Evolutionary conservation across 2,797 vertebrate genomes (phyloP), one percentile per base, ranked within the genome.

Genomic region (Anabacerthia variegaticeps): DNA sequence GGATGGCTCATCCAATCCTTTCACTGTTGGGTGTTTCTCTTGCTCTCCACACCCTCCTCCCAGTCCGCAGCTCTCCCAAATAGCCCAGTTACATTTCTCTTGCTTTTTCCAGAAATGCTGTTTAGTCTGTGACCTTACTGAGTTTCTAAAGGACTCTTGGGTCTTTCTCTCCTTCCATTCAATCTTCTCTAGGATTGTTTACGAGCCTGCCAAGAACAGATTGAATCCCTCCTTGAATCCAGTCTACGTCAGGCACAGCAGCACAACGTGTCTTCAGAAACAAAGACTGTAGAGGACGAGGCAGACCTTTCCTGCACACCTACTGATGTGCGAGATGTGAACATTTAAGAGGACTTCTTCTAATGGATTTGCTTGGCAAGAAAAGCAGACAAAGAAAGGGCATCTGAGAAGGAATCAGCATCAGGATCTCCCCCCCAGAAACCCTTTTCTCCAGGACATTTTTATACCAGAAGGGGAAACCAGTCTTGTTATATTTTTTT

Each of bases 171-270:
- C 80, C 83, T 85, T 69, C 80, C 82, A 2, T 44, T 85, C 92
- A n/a, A 85, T 86, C 76, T 82, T 55, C 54, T 88, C 27, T 97
- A 99, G 99, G 99, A 99, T 97, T 99, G 99, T 98, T 98, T 99
- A 96, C 98, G 99, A 67, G 99, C 99, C 7, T 99, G 99, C 97
- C 99, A 99, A 98, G 99, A 99, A 97, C 99, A 99, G 98, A 99
- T 99, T 1, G 99, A 99, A 95, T 99, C 98, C 63, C 98, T 99
- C 95, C 98, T 99, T 66, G 99, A 99, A 97, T 99, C 98, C 78
- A 99, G 99, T 97, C 98, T 99, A 96, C 98, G 99, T 66, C 99
- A 99, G 97, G 99, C 99, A 88, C 99, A 99, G 97, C 98, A 99
- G 92, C 98, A 99, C 97, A 98, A 92, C 67, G 76, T 96, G 76